These are phyloP conservation scores for Scolopax bukidnonensis DNA, from an alignment of 2,797 vertebrate genomes.

Conservation along the genomic window DNA sequence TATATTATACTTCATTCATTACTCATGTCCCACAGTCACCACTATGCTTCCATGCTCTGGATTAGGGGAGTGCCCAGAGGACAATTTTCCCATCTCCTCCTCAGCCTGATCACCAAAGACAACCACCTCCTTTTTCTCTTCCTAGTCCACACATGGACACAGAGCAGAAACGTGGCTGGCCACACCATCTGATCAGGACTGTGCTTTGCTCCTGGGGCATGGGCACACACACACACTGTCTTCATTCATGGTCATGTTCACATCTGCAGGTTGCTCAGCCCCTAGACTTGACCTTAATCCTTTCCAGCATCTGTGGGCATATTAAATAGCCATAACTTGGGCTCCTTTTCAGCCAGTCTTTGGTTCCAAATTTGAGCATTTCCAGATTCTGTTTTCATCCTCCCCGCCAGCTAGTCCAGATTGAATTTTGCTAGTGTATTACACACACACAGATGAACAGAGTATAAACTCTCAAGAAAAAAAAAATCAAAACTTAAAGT, in stretches of 20 bases:
- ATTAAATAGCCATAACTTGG: neutral
- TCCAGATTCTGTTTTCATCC: neutral
- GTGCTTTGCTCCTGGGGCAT: neutral
- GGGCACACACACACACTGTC: neutral
- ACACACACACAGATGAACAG: neutral
- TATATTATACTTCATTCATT: rapidly evolving
- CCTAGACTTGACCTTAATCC: neutral
- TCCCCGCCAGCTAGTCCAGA: neutral
- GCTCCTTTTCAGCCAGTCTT: neutral
- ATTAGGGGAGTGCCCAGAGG: neutral
- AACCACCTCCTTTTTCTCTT: neutral
- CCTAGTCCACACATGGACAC: rapidly evolving
- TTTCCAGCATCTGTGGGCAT: neutral
- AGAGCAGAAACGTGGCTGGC: neutral
- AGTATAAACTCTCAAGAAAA: neutral
- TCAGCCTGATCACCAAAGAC: no score
- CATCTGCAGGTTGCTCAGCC: neutral
- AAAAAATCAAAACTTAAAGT: neutral
- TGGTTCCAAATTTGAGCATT: neutral
- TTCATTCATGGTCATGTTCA: neutral
- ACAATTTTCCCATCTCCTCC: neutral
- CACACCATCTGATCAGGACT: neutral
- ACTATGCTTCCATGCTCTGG: rapidly evolving
- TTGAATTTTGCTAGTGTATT: neutral
- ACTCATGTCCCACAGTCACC: neutral